Base-by-base conservation (phyloP, 2,113 vertebrate genomes). In the Esox niger region DNA sequence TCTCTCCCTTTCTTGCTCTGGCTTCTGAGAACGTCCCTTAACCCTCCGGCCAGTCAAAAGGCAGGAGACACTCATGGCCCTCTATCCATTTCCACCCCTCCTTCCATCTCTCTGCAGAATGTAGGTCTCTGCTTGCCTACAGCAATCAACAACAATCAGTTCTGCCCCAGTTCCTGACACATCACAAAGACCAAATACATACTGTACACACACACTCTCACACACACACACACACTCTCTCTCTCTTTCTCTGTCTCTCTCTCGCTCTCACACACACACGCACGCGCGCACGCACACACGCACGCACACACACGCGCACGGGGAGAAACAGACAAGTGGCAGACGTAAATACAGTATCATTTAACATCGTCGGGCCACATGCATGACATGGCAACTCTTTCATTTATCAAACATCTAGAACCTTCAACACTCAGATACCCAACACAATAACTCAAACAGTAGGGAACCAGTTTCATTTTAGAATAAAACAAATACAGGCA, bases 111-210 rank as follows among this genome's bases (percentile, higher is more conserved):
- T 47, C 60, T 82, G 70, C 74, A 85, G 74, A 91, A 91, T 92
- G 89, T 92, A 91, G 91, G 91, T 92, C 91, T 91, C 65, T 38
- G 74, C 69, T 85, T 17, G 88, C 94, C 91, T 89, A 77, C 74
- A 84, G 91, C 87, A 86, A 92, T 90, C 85, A 87, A 88, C 83
- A 86, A 87, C 90, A 91, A 91, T 91, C 89, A 91, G 89, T 94
- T 94, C 93, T 93, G 95, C 93, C 93, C 93, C 90, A 94, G 90
- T 95, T 95, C 88, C 81, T 87, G 43, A 70, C 60, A 82, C 62
- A 70, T 79, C 79, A 79, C 80, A 69, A 78, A 82, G 79, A 82
- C 82, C 55, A 82, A 79, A 85, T 55, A 25, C 54, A 25, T 21
- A 62, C 58, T 65, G 58, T 43, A 49, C 69, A 52, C 58, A 62